These are phyloP conservation scores for Drosophila oshimai DNA, from an alignment of 1,140 invertebrate species.

Conservation along the genomic window DNA sequence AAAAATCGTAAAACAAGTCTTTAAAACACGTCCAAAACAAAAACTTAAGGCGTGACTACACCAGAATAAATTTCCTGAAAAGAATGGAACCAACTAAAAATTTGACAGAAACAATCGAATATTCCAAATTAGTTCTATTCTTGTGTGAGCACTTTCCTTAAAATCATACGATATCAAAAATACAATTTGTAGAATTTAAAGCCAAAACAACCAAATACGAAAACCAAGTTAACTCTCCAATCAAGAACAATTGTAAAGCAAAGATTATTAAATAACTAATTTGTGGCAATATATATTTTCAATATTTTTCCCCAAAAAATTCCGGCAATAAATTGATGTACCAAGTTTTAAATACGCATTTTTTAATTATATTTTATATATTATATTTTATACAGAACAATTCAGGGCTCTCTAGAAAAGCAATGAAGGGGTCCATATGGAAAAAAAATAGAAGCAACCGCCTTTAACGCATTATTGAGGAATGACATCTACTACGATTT, in stretches of 20 bases:
- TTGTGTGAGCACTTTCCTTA: constrained; percentile 1
- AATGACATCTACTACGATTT: too few relatives aligned
- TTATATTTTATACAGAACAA: too few relatives aligned
- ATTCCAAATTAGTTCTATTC: constrained; percentile 1
- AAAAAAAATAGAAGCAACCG: too few relatives aligned
- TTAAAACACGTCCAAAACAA: constrained; percentile 21
- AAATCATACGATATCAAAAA: constrained; percentile 33
- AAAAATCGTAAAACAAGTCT: constrained; percentile 3
- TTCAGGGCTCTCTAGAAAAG: too few relatives aligned
- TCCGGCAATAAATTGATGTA: constrained; percentile 51
- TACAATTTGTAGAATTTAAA: constrained; percentile 33
- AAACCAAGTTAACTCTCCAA: constrained; percentile 25
- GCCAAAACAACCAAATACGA: constrained; percentile 46
- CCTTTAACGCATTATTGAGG: too few relatives aligned
- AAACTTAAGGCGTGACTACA: background rate
- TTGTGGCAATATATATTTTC: constrained; percentile 33
- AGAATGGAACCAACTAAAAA: background rate
- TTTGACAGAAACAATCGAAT: background rate
- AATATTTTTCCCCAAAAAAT: constrained; percentile 13
- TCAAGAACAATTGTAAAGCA: constrained; percentile 42
- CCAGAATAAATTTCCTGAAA: constrained; percentile 14
- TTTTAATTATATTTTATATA: background rate
- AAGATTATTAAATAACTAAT: constrained; percentile 23
- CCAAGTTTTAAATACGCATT: constrained; percentile 14
- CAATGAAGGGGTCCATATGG: too few relatives aligned